Evolutionary conservation across 2,113 vertebrate species (phyloP).

Genomic region (Catagonus wagneri): DNA sequence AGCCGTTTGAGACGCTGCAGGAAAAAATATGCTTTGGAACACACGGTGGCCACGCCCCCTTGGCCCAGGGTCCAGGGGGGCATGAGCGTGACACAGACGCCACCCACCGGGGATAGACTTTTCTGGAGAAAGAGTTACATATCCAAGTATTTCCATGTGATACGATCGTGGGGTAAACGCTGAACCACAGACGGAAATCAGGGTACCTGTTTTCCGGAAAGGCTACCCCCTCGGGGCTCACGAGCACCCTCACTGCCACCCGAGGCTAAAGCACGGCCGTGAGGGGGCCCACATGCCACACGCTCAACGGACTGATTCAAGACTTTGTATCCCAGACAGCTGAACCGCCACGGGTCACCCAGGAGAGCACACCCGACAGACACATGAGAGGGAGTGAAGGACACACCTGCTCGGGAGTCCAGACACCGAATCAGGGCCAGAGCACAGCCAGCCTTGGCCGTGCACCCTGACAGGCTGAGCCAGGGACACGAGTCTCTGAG

Average conservation of each 20-base stretch:
- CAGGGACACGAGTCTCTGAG: background rate
- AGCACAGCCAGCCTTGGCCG: background rate
- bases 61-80: background rate
- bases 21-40: background rate
- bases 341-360: background rate
- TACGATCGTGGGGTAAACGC: accelerated
- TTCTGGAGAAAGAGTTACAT: too few species aligned
- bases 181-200: too few species aligned
- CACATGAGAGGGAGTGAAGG: accelerated
- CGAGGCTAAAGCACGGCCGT: background rate
- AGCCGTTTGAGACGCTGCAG: background rate
- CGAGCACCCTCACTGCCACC: background rate
- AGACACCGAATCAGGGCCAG: background rate
- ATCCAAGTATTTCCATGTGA: background rate
- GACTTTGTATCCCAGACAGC: background rate
- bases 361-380: background rate
- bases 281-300: background rate
- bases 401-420: accelerated
- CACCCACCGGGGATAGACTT: background rate
- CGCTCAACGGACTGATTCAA: background rate
- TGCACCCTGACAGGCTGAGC: too few species aligned
- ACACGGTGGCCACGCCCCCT: background rate
- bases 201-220: background rate
- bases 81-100: background rate
- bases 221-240: background rate